Base-by-base conservation (phyloP, 1,140 invertebrate genomes). In the Hydropsyche tenuis region DNA sequence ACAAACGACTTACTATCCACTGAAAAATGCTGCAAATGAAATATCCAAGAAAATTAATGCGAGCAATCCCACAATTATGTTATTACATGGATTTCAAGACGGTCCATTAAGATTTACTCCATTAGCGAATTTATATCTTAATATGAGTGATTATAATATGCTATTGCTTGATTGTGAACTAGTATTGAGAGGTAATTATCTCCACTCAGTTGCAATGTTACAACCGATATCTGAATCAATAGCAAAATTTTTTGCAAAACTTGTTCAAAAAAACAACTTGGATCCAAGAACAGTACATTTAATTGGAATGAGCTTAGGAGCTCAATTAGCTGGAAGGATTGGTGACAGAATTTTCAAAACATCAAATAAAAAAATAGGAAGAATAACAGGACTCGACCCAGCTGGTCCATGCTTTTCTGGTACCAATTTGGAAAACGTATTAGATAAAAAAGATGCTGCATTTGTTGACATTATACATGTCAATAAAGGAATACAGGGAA, bases 401-500 rank as follows among this genome's bases (percentile, higher is more conserved):
- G 88, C 88, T 1, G 85, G 84, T 3, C 87, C 86, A 1, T 83
- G 86, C 42, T 88, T 87, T 77, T 81, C 82, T 1, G 78, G 81
- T 45, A 80, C 81, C 37, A 81, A 85, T 63, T 80, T 79, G 16
- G 82, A 83, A 16, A 82, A 85, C 46, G 82, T 89, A 66, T 80
- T 92, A 11, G 89, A 91, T 78, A 85, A 85, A 77, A 81, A 79
- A 43, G 90, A 91, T 77, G 90, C 87, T 0, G 65, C 79, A 1
- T 89, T 88, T 75, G 89, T 91, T 0, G 88, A 90, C 74, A 84
- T 89, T 0, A 86, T 92, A 43, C 90, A 92, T 78, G 88, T 90
- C 0, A 89, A 90, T 77, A 86, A 82, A 78, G 81, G 86, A 72
- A 71, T 83, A 14, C 85, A 88, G 78, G 90, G 90, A 1, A 87